Conservation (phyloP, 1,140 invertebrate species). For the Nixonia krombeini region DNA sequence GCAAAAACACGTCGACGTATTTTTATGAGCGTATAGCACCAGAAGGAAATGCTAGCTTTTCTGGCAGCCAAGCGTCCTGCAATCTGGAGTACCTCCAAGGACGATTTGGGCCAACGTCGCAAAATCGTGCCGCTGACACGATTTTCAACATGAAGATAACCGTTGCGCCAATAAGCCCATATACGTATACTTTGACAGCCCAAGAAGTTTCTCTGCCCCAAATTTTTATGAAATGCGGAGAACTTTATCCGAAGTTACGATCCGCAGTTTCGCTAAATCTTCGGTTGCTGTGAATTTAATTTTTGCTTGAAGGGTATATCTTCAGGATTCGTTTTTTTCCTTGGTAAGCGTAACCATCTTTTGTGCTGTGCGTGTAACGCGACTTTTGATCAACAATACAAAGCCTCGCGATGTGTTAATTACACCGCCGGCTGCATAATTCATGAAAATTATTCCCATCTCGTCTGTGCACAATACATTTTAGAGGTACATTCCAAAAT, state of each 20-base stretch:
- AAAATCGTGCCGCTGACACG: constrained; percentile 48
- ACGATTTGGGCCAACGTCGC: constrained; percentile 57
- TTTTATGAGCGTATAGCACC: constrained; percentile 1
- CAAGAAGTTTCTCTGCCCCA: no score
- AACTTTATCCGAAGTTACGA: no score
- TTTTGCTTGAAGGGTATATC: no score
- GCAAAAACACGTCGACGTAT: constrained; percentile 11
- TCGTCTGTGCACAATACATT: constrained; percentile 42
- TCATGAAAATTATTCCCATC: constrained; percentile 48
- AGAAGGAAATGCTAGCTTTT: constrained; percentile 26
- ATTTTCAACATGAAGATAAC: constrained; percentile 31
- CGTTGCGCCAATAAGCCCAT: no score
- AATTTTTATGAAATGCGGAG: no score
- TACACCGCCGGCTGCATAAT: constrained; percentile 44
- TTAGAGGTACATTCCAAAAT: constrained; percentile 43
- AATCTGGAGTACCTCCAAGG: constrained; percentile 62
- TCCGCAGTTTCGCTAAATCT: no score
- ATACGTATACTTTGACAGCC: no score
- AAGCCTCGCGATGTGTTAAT: constrained; percentile 41
- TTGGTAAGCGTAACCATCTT: no score
- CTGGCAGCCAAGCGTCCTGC: constrained; percentile 42
- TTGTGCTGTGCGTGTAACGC: not conserved
- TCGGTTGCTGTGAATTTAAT: no score
- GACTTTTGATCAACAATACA: constrained; percentile 40
- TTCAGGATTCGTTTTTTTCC: no score